phyloP scores from a whole-genome alignment of 2,888 invertebrate genomes.

The Apamea anceps region DNA sequence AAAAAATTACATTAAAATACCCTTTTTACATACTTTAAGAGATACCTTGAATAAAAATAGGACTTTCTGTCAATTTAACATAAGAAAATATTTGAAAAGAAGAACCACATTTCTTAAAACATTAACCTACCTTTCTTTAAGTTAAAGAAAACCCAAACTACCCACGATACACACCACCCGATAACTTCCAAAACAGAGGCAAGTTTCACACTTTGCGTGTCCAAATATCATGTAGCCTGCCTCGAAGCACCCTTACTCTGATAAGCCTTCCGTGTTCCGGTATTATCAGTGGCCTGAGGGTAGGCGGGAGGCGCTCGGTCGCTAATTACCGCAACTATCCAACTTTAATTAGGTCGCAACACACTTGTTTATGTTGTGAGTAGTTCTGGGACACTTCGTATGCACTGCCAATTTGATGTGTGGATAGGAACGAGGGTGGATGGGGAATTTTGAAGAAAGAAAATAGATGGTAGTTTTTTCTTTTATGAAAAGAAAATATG shows the following conservation, averaged over 20 bases:
- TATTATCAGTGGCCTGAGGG: slow-evolving; percentile 68
- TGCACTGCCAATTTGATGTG: slow-evolving; percentile 57
- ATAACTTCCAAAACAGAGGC: slow-evolving; percentile 61
- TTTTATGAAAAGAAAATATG: background rate
- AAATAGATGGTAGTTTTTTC: slow-evolving; percentile 3
- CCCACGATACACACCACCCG: slow-evolving; percentile 50
- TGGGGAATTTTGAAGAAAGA: slow-evolving; percentile 15
- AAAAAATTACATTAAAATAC: slow-evolving; percentile 39
- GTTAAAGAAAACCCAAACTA: slow-evolving; percentile 33
- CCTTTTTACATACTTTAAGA: slow-evolving; percentile 31
- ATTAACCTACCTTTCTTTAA: slow-evolving; percentile 19
- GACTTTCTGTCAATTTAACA: background rate
- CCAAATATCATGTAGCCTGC: slow-evolving; percentile 66
- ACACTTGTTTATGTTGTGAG: slow-evolving; percentile 64
- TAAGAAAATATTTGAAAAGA: slow-evolving; percentile 17
- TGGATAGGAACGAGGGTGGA: slow-evolving; percentile 17
- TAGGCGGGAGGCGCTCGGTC: slow-evolving; percentile 41
- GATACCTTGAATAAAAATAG: background rate
- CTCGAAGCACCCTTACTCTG: slow-evolving; percentile 66
- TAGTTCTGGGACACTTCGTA: slow-evolving; percentile 56
- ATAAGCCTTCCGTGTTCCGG: slow-evolving; percentile 72
- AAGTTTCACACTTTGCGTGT: slow-evolving; percentile 68
- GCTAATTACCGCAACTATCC: slow-evolving; percentile 77
- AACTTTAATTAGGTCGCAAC: slow-evolving; percentile 77
- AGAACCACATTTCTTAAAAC: slow-evolving; percentile 1